Evolutionary conservation across 1,140 invertebrate species (phyloP).

Genomic region (Berghia stephanieae): DNA sequence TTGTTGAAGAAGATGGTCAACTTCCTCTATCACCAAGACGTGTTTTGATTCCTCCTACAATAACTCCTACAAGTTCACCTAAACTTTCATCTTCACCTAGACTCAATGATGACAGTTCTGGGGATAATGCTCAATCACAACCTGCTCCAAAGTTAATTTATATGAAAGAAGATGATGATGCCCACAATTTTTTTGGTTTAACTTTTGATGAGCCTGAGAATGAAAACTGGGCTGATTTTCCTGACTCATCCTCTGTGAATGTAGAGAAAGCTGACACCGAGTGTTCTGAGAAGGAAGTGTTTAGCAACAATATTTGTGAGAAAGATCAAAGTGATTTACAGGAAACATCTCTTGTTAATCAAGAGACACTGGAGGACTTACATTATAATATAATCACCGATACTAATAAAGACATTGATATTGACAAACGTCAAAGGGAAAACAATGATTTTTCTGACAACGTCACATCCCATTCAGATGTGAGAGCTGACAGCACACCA

Average conservation of each 20-base stretch:
- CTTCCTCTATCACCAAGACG: constrained; percentile 51
- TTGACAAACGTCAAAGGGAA: too few species aligned
- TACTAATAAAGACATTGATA: too few species aligned
- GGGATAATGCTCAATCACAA: too few species aligned
- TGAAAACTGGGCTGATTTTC: constrained; percentile 48
- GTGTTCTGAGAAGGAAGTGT: neutral
- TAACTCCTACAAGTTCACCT: constrained; percentile 52
- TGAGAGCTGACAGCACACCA: too few species aligned
- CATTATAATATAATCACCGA: too few species aligned
- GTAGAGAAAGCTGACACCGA: neutral
- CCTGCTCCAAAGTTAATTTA: constrained; percentile 32
- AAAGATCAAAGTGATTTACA: too few species aligned
- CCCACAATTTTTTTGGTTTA: constrained; percentile 25
- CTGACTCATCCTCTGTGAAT: constrained; percentile 24
- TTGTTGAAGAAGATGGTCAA: constrained; percentile 49
- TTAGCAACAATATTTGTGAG: too few species aligned
- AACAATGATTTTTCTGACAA: too few species aligned
- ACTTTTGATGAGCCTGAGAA: constrained; percentile 24
- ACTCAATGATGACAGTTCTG: too few species aligned
- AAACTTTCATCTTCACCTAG: constrained; percentile 33
- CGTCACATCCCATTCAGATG: too few species aligned
- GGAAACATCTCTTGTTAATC: too few species aligned
- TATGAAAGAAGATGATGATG: constrained; percentile 22
- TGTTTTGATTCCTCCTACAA: constrained; percentile 57
- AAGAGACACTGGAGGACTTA: too few species aligned